phyloP scores from a whole-genome alignment of 2,797 vertebrate genomes.

The Cuculus canorus region DNA sequence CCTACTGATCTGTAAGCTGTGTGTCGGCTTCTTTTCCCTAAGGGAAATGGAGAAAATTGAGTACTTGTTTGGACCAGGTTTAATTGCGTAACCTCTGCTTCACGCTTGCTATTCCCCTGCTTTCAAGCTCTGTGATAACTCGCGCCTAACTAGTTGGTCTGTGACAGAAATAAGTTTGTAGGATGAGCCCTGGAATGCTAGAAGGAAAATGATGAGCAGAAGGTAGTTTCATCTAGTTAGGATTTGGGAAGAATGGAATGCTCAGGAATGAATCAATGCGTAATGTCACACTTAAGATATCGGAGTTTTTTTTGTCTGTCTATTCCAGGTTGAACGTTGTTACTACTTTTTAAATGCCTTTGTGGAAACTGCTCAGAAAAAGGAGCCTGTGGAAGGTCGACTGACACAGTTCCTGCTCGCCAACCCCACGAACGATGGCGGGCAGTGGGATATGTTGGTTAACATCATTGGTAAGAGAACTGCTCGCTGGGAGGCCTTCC shows the following conservation, averaged over 20 bases:
- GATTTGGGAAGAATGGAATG: background rate
- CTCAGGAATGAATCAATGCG: background rate
- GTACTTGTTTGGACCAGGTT: background rate
- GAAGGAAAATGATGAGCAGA: background rate
- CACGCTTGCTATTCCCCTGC: background rate
- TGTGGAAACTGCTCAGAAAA: conserved; percentile 91
- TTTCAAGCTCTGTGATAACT: background rate
- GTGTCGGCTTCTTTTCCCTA: background rate
- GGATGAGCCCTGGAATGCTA: background rate
- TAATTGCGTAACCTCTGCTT: background rate
- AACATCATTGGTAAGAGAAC: conserved; percentile 91
- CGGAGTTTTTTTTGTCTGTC: background rate
- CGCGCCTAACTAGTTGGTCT: background rate
- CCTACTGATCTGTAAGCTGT: background rate
- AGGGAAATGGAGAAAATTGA: background rate
- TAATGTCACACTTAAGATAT: background rate
- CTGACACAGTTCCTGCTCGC: conserved; percentile 92
- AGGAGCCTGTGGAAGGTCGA: conserved; percentile 92
- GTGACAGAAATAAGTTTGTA: background rate
- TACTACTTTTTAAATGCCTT: conserved; percentile 93
- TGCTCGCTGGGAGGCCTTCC: background rate
- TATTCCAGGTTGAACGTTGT: conserved; percentile 90
- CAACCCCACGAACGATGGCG: conserved; percentile 95
- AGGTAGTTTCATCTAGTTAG: background rate
- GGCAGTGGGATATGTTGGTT: conserved; percentile 99